Percentiles rank a stretch among this genome's conserved stretches.
phyloP scores from a whole-genome alignment of 2,113 vertebrate species.

The Camelus bactrianus region DNA sequence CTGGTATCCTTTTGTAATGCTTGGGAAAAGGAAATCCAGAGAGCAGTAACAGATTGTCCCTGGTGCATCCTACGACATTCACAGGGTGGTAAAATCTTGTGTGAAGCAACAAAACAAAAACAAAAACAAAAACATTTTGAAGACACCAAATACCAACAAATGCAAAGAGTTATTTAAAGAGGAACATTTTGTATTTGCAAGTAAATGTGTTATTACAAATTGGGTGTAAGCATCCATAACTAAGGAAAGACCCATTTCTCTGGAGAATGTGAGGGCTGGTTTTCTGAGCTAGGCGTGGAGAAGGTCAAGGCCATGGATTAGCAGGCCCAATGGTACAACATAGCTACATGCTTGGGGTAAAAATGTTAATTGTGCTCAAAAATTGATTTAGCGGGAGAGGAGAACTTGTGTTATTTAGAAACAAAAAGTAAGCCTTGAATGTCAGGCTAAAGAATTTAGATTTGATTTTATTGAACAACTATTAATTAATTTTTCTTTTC shows the following conservation, averaged over 20 bases:
- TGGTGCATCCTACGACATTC: neutral
- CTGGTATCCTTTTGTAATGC: neutral
- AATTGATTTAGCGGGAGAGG: neutral
- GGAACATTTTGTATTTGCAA: neutral
- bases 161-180: neutral
- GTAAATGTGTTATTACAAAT: neutral
- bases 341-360: neutral
- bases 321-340: neutral
- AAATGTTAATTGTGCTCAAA: neutral
- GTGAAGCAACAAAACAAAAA: neutral
- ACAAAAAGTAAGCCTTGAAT: neutral
- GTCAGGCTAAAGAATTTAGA: neutral
- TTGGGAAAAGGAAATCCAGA: neutral
- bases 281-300: neutral
- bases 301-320: neutral
- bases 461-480: slow-evolving; percentile 8
- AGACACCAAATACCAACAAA: neutral
- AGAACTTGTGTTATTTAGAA: neutral
- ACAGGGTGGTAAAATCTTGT: neutral
- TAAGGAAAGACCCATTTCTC: neutral
- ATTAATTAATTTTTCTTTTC: slow-evolving; percentile 23
- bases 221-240: neutral
- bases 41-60: neutral
- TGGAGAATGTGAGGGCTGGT: neutral
- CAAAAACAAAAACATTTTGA: neutral